Evolutionary conservation across 2,888 invertebrate species (phyloP).

Genomic region (Iphiclides podalirius): DNA sequence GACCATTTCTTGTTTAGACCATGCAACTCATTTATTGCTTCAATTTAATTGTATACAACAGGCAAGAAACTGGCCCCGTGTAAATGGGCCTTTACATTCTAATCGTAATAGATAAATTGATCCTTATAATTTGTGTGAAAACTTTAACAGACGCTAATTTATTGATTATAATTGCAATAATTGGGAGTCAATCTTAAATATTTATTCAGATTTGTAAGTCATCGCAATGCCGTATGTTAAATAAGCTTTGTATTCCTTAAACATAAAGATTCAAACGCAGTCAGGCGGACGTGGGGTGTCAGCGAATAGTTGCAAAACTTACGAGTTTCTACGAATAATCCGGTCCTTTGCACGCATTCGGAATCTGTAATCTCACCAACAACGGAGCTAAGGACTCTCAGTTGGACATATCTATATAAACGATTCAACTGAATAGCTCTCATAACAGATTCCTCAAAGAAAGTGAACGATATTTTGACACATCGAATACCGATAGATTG

Average conservation of each 20-base stretch:
- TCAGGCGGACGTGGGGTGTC: slow-evolving; percentile 44
- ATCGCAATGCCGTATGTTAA: too few species aligned
- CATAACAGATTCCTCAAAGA: slow-evolving; percentile 18
- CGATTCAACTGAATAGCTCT: slow-evolving; percentile 1
- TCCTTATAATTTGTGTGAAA: too few species aligned
- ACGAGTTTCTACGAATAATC: slow-evolving; percentile 48
- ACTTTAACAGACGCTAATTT: too few species aligned
- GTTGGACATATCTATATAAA: neutral
- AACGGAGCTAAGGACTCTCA: slow-evolving; percentile 40
- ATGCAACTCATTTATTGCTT: too few species aligned
- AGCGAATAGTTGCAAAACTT: slow-evolving; percentile 51
- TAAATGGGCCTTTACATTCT: too few species aligned
- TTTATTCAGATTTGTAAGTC: too few species aligned
- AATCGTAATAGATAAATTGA: too few species aligned
- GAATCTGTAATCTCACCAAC: slow-evolving; percentile 56
- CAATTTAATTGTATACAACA: too few species aligned
- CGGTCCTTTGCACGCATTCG: slow-evolving; percentile 49
- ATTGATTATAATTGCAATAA: too few species aligned
- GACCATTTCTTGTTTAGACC: too few species aligned
- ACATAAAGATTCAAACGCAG: slow-evolving; percentile 38
- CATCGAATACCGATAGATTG: slow-evolving; percentile 1
- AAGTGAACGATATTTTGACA: slow-evolving; percentile 14
- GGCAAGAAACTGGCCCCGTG: too few species aligned
- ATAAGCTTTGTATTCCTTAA: slow-evolving; percentile 34
- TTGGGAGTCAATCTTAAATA: too few species aligned